Evolutionary conservation across 64 coral and sea anemone genomes (phyloP).

Genomic region (Actinia tenebrosa): DNA sequence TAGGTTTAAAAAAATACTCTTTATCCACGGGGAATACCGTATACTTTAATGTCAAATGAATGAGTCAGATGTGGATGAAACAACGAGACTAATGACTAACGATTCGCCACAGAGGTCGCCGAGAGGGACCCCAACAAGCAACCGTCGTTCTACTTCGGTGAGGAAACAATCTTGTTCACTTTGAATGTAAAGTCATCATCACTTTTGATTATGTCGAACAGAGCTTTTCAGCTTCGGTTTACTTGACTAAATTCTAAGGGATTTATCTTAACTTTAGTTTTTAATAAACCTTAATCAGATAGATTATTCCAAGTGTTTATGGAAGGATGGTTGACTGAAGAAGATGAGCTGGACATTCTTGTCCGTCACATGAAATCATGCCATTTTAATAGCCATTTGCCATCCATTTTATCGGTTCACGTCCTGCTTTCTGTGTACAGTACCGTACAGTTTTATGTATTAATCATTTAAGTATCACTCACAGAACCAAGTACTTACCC

Average conservation of each 20-base stretch:
- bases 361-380: background rate
- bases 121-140: slow-evolving; percentile 1
- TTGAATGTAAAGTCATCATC: background rate
- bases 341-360: background rate
- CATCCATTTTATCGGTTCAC: background rate
- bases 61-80: slow-evolving; percentile 70
- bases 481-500: background rate
- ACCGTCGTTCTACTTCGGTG: slow-evolving; percentile 12
- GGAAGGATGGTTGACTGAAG: background rate
- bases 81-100: slow-evolving; percentile 81
- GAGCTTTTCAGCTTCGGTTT: background rate
- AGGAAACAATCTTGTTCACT: slow-evolving; percentile 28
- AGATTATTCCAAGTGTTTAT: background rate
- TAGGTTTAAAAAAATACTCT: background rate
- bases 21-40: background rate
- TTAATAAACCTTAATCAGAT: background rate
- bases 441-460: background rate
- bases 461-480: background rate
- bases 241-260: background rate
- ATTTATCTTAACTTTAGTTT: background rate
- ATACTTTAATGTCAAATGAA: slow-evolving; percentile 49
- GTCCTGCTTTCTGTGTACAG: background rate
- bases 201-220: background rate
- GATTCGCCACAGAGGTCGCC: slow-evolving; percentile 32
- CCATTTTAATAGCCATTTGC: background rate